Evolutionary conservation across 2,888 invertebrate genomes (phyloP).

Genomic region (Gastrophysa polygoni): DNA sequence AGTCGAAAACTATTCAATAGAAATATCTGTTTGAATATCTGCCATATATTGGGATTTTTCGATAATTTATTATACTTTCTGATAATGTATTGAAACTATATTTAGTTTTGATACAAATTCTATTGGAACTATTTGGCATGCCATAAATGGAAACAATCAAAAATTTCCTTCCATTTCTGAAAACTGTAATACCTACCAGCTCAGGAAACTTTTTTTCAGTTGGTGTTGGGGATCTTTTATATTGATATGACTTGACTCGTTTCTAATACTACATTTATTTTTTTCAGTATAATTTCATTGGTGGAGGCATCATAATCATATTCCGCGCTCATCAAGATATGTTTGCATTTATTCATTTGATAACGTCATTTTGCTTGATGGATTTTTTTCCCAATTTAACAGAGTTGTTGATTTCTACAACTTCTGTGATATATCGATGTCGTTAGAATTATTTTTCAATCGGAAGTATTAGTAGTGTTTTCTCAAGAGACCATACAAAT

Average conservation of each 20-base stretch:
- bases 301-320: constrained; percentile 52
- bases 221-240: background rate
- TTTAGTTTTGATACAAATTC: too few species aligned
- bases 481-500: constrained; percentile 6
- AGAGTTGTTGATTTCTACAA: too few species aligned
- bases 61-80: too few species aligned
- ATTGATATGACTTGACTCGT: background rate
- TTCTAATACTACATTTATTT: constrained; percentile 43
- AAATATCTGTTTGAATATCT: too few species aligned
- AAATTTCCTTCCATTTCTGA: too few species aligned
- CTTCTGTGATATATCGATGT: background rate
- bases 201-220: background rate
- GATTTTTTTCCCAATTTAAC: background rate
- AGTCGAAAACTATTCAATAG: too few species aligned
- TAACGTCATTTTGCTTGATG: background rate
- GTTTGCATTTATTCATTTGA: constrained; percentile 12
- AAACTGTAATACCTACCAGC: background rate
- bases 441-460: background rate
- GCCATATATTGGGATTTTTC: too few species aligned
- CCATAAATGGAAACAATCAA: too few species aligned
- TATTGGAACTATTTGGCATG: too few species aligned
- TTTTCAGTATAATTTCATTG: constrained; percentile 56
- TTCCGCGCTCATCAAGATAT: constrained; percentile 45
- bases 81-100: too few species aligned
- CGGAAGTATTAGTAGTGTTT: constrained; percentile 3